These are phyloP conservation scores for Gallinago nigripennis DNA, from an alignment of 2,797 vertebrate species.

Conservation along the genomic window DNA sequence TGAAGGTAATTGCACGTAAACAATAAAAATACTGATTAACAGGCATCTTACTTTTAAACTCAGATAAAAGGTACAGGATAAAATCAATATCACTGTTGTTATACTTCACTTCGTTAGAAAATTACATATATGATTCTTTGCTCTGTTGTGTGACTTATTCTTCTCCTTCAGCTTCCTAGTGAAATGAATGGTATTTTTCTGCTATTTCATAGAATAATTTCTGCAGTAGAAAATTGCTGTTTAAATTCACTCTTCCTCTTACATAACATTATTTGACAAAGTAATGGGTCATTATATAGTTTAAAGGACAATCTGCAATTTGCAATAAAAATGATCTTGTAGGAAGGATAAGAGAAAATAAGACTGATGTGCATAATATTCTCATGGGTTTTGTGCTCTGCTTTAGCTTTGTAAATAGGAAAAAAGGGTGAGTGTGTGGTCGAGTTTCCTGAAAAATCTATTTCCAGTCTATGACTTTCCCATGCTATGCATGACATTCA, in stretches of 20 bases:
- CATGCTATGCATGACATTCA: not conserved
- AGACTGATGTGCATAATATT: not conserved
- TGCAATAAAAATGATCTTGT: not conserved
- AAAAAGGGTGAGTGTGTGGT: not conserved
- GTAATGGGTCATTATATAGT: not conserved
- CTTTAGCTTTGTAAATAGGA: not conserved
- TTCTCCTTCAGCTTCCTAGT: not conserved
- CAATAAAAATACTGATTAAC: not conserved
- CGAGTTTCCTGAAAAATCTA: not conserved
- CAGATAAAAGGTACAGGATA: not conserved
- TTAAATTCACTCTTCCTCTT: not conserved
- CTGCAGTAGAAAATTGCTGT: not conserved
- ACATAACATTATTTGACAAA: not conserved
- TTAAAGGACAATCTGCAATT: not conserved
- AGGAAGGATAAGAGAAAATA: not conserved
- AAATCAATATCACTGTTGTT: not conserved
- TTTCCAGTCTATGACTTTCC: not conserved
- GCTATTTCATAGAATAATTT: not conserved
- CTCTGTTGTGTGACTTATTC: not conserved
- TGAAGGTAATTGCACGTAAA: not conserved
- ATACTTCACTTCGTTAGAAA: not conserved
- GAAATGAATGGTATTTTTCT: not conserved
- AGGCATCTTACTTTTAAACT: not conserved
- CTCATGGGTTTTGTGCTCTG: not conserved
- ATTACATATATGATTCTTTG: not conserved